Evolutionary conservation across 2,113 vertebrate genomes (phyloP).

Genomic region (Phalacrocorax carbo): DNA sequence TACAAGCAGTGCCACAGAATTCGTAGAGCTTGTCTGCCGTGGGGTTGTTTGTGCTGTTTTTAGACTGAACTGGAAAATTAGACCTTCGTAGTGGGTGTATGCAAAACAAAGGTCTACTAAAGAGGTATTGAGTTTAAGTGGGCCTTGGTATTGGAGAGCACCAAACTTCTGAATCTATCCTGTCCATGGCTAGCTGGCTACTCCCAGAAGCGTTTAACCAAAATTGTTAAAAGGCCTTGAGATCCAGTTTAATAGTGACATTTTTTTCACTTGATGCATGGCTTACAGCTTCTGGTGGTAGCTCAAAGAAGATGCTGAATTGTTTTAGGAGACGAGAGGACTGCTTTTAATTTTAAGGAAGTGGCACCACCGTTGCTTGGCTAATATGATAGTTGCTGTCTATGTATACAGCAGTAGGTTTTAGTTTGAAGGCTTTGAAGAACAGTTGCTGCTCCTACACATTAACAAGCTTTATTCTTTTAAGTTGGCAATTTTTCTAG

Average conservation of each 20-base stretch:
- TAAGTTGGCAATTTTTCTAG: constrained; percentile 16
- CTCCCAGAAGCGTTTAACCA: neutral
- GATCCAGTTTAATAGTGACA: neutral
- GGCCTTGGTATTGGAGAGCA: neutral
- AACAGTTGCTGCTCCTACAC: constrained; percentile 3
- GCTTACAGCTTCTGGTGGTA: neutral
- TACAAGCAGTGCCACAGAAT: accelerated
- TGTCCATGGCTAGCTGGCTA: neutral
- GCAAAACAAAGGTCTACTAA: neutral
- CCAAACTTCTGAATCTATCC: neutral
- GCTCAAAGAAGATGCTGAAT: neutral
- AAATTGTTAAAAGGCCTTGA: neutral
- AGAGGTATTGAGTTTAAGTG: neutral
- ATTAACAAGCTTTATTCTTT: constrained; percentile 1
- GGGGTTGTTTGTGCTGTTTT: neutral
- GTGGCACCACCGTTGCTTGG: neutral
- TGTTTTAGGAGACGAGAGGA: neutral
- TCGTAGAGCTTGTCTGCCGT: accelerated
- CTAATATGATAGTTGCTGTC: neutral
- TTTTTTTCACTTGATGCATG: neutral
- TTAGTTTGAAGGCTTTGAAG: neutral
- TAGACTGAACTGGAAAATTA: neutral
- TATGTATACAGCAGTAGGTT: neutral
- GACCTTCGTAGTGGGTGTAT: neutral
- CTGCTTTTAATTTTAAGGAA: neutral